Percentiles rank a stretch among this genome's conserved stretches.
Conservation (phyloP, 2,888 invertebrate species). For the Rotaria socialis region DNA sequence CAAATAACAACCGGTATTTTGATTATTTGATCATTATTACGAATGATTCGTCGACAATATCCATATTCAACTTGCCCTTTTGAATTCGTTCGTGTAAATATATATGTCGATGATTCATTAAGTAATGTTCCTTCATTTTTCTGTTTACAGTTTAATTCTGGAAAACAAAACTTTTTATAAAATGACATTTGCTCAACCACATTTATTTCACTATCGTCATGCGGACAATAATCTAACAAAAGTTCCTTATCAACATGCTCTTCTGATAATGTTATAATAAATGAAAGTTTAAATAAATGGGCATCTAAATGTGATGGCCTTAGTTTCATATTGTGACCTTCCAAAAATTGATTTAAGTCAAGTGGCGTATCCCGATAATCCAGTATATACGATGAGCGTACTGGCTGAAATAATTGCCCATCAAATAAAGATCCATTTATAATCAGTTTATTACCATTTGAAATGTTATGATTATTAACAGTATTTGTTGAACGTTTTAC, state of each 20-base stretch:
- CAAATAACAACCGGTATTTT: background rate
- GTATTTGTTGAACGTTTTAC: background rate
- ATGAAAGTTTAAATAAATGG: conserved; percentile 22
- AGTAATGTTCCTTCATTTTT: background rate
- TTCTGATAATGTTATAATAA: background rate
- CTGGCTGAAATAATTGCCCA: background rate
- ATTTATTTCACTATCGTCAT: background rate
- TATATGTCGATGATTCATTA: background rate
- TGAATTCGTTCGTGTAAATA: conserved; percentile 11
- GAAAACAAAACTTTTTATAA: conserved; percentile 29
- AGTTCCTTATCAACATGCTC: background rate
- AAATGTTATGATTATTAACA: background rate
- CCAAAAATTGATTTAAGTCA: background rate
- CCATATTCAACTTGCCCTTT: conserved; percentile 22
- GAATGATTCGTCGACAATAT: background rate
- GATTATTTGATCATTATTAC: background rate
- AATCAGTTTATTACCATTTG: background rate
- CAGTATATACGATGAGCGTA: background rate
- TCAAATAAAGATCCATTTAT: background rate
- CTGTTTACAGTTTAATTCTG: background rate
- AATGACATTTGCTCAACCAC: background rate
- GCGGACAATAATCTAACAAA: background rate
- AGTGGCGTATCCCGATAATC: background rate
- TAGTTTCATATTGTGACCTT: background rate
- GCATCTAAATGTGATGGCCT: background rate